Evolutionary conservation across 2,888 invertebrate genomes (phyloP), one percentile per base, ranked within the genome.

Genomic region (Trissolcus brochymenae): DNA sequence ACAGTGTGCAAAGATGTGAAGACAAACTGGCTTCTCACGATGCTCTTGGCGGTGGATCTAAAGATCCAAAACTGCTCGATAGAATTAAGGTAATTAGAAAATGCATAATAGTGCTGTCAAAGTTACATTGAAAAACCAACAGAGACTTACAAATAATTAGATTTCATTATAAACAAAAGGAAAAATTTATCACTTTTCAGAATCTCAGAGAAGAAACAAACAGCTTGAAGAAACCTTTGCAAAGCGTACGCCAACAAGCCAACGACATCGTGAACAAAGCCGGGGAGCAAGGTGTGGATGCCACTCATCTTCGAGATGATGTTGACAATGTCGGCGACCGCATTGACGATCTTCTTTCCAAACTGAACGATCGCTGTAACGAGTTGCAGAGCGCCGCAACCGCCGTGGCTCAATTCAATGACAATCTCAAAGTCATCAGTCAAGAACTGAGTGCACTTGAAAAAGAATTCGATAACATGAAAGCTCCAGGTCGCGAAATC

Each of bases 401-500:
- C 0, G 96, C 96, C 0, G 94, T 96, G 57, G 93, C 95, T 0
- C 95, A 95, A 83, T 97, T 97, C 90, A 95, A 96, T 90, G 96
- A 96, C 78, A 94, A 95, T 90, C 94, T 96, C 13, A 97, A 96
- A 89, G 91, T 90, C 49, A 90, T 97, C 1, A 93, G 93, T 17
- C 92, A 94, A 79, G 95, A 97, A 86, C 90, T 98, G 2, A 92
- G 94, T 0, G 93, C 93, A 65, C 89, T 98, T 62, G 98, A 98
- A 86, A 93, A 93, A 66, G 95, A 97, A 81, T 90, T 98, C 43
- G 96, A 96, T 84, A 90, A 92, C 41, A 95, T 98, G 92, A 94
- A 94, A 84, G 94, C 98, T 0, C 94, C 97, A 0, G 97, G 94
- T 0, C 92, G 98, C 16, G 98, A 98, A 87, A 92, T 97, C 53